Evolutionary conservation across 2,113 vertebrate genomes (phyloP), one percentile per base, ranked within the genome.

Genomic region (Notothenia coriiceps): DNA sequence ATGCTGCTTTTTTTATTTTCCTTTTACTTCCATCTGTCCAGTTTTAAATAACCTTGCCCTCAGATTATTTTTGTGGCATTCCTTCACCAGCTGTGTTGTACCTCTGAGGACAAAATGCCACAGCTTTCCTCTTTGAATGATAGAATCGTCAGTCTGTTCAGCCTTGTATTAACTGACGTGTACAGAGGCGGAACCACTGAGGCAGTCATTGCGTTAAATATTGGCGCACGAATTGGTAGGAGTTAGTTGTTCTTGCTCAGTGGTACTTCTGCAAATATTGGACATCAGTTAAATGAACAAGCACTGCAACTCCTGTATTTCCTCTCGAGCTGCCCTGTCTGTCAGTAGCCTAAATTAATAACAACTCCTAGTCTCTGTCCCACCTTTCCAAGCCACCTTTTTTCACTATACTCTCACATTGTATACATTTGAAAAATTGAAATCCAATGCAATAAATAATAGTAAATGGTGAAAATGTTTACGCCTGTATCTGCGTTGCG

Each of bases 11-110:
- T 79, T 25, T 74, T 14, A 66, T 82, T 77, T 79, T 75, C 20
- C 22, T 61, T 57, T 77, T 10, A 4, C 52, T 79, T 70, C 65
- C 25, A 74, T 80, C 29, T 22, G n/a, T 62, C 50, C 63, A 63
- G 29, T 78, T 63, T 73, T 46, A 71, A 72, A 65, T 50, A 71
- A 59, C 57, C 12, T 81, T 62, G 56, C 75, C 68, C 70, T 2
- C 1, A 80, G 66, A n/a, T 49, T 33, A 15, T 44, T 86, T 77
- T 82, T 68, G 49, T 11, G n/a, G 10, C 64, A 18, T 76, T 44
- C 18, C 20, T 66, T 67, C 18, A 11, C 52, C 70, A 18, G 18
- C 25, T 61, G 22, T 71, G 5, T 13, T 46, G 29, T 29, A 29
- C 29, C 29, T 4, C 29, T 29, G 29, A 29, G 29, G 29, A 29